Percentiles rank a stretch among this genome's conserved stretches.
phyloP scores from a whole-genome alignment of 2,797 vertebrate genomes.

The Leptoclinus maculatus region DNA sequence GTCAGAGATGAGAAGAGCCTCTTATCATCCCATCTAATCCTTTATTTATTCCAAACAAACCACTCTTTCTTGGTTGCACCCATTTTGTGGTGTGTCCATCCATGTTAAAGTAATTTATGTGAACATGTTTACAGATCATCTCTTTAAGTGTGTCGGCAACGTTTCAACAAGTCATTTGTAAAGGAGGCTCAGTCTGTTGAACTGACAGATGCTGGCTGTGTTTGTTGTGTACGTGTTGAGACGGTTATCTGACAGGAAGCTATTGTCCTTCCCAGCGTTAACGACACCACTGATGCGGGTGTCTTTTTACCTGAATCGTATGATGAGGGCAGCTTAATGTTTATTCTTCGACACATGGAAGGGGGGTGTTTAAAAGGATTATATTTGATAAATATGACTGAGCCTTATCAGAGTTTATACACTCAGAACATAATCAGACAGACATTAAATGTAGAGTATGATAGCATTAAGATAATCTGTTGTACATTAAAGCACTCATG shows the following conservation, averaged over 20 bases:
- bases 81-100: conserved; percentile 6
- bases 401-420: not conserved
- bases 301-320: conserved; percentile 20
- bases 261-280: conserved; percentile 35
- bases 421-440: not conserved
- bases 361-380: conserved; percentile 1
- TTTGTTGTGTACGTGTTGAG: not conserved
- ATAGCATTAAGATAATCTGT: not conserved
- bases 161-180: conserved; percentile 13
- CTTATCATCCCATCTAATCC: not conserved
- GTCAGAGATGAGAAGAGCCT: too few species aligned
- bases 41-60: conserved; percentile 17
- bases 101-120: conserved; percentile 9
- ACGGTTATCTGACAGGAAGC: conserved; percentile 20
- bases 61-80: not conserved
- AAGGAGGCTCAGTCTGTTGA: not conserved
- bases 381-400: conserved; percentile 25
- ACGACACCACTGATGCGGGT: conserved; percentile 1
- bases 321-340: conserved; percentile 3
- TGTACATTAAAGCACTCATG: conserved; percentile 9
- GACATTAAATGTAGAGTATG: conserved; percentile 1
- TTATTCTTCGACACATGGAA: conserved; percentile 12
- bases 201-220: conserved; percentile 2
- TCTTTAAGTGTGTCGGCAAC: conserved; percentile 5
- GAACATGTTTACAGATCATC: conserved; percentile 12